These are phyloP conservation scores for Petroica traversi DNA, from an alignment of 2,113 vertebrate genomes.

Conservation along the genomic window DNA sequence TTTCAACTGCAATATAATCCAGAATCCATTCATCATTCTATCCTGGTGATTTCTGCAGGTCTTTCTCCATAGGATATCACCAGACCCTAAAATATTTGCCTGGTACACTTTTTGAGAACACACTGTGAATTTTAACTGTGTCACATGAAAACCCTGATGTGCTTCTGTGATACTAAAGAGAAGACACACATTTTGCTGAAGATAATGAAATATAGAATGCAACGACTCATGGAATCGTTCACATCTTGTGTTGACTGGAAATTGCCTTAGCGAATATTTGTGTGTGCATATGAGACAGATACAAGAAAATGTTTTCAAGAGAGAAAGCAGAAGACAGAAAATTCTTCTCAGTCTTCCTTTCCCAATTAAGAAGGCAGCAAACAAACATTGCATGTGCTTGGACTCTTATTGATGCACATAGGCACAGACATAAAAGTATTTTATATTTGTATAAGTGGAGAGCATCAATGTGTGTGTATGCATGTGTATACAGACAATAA, in stretches of 20 bases:
- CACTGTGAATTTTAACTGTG: slow-evolving; percentile 5
- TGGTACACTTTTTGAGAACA: not conserved
- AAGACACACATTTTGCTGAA: not conserved
- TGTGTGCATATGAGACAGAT: not conserved
- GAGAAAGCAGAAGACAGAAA: not conserved
- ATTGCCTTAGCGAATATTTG: not conserved
- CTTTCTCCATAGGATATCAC: not conserved
- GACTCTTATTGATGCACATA: not conserved
- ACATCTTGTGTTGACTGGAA: not conserved
- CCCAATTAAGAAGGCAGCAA: not conserved
- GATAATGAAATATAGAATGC: slow-evolving; percentile 10
- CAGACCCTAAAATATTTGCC: slow-evolving; percentile 28
- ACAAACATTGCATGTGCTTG: not conserved
- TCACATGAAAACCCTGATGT: not conserved
- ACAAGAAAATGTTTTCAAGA: not conserved
- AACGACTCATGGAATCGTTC: not conserved
- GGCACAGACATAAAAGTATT: not conserved
- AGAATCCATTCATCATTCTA: slow-evolving; percentile 40
- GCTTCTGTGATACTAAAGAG: not conserved
- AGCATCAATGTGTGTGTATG: not conserved
- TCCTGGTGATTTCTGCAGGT: not conserved
- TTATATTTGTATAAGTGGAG: not conserved
- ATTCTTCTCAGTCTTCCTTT: not conserved
- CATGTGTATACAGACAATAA: not conserved
- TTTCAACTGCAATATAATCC: slow-evolving; percentile 25